Base-by-base conservation (phyloP, 2,888 invertebrate genomes). In the Euplexia lucipara region DNA sequence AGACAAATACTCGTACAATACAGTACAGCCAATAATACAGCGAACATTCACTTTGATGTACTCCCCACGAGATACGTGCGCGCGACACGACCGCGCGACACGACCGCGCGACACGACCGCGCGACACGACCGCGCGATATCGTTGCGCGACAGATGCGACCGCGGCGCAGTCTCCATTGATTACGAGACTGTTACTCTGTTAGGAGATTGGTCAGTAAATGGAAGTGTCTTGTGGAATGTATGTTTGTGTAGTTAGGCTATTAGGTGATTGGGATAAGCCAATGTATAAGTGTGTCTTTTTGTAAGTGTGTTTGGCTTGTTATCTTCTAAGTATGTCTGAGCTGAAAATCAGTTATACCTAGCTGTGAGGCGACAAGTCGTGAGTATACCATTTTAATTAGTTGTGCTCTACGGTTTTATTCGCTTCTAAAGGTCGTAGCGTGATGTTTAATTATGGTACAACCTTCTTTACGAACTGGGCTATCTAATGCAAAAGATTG, bases 11-110 rank as follows among this genome's bases (percentile, higher is more conserved):
- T n/a, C n/a, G n/a, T n/a, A 65, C 60, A 59, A 39, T 56, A 49
- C 48, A 37, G n/a, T 34, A 34, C 58, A 54, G 22, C 18, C 22
- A 41, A 45, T 57, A 72, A 81, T 79, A 83, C 66, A 69, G 62
- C 39, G 59, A 70, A 79, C 83, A 83, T 82, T 78, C 74, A 58
- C 83, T 79, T 80, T 83, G 85, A 84, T 75, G 81, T 77, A 84
- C 69, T 61, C 64, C 48, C 56, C 57, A 56, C 63, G 26, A 70
- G 77, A 73, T 78, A 68, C 34, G 45, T 8, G 14, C 47, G 47
- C 35, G 63, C 76, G 76, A 70, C 71, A 52, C 56, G 56, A n/a
- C n/a, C n/a, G n/a, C n/a, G n/a, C n/a, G n/a, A n/a, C n/a, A n/a
- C n/a, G n/a, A n/a, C n/a, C n/a, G n/a, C n/a, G n/a, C n/a, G n/a